A percentile compares a stretch with the other conserved stretches of the same genome.
Conservation (phyloP, 2,113 vertebrate genomes). For the Istiophorus platypterus region DNA sequence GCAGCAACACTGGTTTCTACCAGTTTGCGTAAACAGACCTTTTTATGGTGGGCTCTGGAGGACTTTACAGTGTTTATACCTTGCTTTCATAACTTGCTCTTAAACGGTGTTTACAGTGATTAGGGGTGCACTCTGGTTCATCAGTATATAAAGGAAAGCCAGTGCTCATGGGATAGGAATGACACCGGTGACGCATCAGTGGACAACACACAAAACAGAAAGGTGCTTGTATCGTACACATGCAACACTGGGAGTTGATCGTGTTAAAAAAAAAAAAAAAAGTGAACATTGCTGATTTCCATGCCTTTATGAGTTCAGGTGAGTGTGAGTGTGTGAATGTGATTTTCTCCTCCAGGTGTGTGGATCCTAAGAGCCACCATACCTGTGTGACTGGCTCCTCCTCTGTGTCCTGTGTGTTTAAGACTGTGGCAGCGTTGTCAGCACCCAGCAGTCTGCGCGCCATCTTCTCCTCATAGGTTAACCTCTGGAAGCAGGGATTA, state of each 20-base stretch:
- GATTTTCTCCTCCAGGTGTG: conserved; percentile 35
- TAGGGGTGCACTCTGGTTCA: conserved; percentile 7
- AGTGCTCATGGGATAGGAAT: conserved; percentile 49
- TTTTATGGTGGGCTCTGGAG: conserved; percentile 70
- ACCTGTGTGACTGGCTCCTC: conserved; percentile 92
- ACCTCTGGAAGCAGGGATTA: conserved; percentile 88
- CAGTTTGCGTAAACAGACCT: conserved; percentile 69
- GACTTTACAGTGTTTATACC: conserved; percentile 62
- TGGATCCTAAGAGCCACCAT: conserved; percentile 38
- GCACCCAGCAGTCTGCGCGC: conserved; percentile 96
- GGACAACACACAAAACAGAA: conserved; percentile 15
- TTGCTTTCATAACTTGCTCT: conserved; percentile 45
- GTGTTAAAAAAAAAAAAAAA: not conserved
- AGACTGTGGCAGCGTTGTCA: conserved; percentile 94
- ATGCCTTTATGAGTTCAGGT: conserved; percentile 36
- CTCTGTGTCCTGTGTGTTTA: conserved; percentile 92
- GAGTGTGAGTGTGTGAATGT: conserved; percentile 10
- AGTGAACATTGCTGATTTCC: not conserved
- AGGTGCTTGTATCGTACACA: not conserved
- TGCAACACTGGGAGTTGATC: conserved; percentile 16
- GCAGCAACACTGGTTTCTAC: conserved; percentile 38
- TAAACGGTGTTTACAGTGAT: conserved; percentile 56
- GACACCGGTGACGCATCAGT: conserved; percentile 15
- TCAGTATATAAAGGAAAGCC: conserved; percentile 35
- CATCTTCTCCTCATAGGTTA: conserved; percentile 99